Percentiles rank a stretch among this genome's conserved stretches.
Evolutionary conservation across 2,797 vertebrate genomes (phyloP).

Genomic region (Ataeniobius toweri): DNA sequence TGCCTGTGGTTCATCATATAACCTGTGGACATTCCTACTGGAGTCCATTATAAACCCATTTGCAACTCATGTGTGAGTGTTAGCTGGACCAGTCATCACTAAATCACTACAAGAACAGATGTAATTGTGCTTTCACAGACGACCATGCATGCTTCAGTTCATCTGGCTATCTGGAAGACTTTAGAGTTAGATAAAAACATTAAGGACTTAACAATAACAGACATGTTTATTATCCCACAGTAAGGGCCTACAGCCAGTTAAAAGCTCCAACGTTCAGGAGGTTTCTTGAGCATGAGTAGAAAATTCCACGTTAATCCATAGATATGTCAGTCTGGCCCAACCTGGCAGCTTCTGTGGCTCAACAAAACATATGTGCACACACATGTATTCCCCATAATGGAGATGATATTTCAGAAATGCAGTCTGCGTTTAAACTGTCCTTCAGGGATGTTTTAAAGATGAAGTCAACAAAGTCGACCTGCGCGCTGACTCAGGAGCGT

Average conservation of each 20-base stretch:
- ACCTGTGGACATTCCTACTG: too few relatives aligned
- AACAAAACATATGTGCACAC: neutral
- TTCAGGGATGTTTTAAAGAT: neutral
- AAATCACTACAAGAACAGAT: neutral
- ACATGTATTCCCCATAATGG: neutral
- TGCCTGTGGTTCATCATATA: too few relatives aligned
- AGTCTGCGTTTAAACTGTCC: neutral
- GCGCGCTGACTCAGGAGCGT: constrained; percentile 20
- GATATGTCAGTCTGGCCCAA: neutral
- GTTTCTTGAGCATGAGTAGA: neutral
- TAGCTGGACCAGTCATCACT: neutral
- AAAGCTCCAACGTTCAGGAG: neutral
- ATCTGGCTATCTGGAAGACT: neutral
- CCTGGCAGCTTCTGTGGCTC: neutral
- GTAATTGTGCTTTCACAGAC: neutral
- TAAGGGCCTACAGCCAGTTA: neutral
- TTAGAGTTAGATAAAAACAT: neutral
- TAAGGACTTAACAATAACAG: neutral
- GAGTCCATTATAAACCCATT: neutral
- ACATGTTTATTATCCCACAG: neutral
- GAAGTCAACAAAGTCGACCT: neutral
- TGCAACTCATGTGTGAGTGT: neutral
- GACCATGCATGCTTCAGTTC: neutral
- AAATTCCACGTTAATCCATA: neutral
- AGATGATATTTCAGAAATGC: neutral